Conservation (phyloP, 2,888 invertebrate species). For the Tanypteryx hageni region DNA sequence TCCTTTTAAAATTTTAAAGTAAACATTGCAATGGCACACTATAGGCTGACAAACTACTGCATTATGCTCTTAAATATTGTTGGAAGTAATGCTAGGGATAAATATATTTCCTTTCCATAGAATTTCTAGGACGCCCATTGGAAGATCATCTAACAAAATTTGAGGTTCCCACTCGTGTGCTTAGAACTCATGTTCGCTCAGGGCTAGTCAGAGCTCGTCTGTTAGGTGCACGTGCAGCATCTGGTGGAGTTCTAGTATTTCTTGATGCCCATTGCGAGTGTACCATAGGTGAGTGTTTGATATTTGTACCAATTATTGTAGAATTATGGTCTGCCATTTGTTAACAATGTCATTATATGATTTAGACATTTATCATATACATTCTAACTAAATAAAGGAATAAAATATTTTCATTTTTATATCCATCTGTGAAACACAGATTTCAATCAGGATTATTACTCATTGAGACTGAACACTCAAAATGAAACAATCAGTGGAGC, state of each 20-base stretch:
- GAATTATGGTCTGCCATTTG: too few relatives aligned
- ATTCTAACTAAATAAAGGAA: too few relatives aligned
- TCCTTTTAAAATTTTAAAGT: not conserved
- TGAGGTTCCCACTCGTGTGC: conserved; percentile 80
- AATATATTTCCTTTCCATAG: conserved; percentile 73
- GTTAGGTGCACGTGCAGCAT: conserved; percentile 84
- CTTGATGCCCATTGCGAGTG: conserved; percentile 97
- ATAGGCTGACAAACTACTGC: too few relatives aligned
- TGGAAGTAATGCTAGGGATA: not conserved
- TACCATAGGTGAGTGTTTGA: conserved; percentile 84
- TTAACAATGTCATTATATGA: too few relatives aligned
- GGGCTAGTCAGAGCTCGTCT: conserved; percentile 91
- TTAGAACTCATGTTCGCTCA: conserved; percentile 82
- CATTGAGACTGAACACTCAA: too few relatives aligned
- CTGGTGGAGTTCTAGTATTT: conserved; percentile 89
- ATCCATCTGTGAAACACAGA: too few relatives aligned
- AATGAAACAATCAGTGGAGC: too few relatives aligned
- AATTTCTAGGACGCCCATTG: conserved; percentile 80
- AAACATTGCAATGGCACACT: too few relatives aligned
- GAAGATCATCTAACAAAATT: conserved; percentile 83
- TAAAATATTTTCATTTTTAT: too few relatives aligned
- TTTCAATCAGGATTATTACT: too few relatives aligned
- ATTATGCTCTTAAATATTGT: not conserved
- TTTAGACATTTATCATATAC: too few relatives aligned
- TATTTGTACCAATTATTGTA: too few relatives aligned